Conservation (phyloP, 2,797 vertebrate genomes). For the Eulemur coronatus region DNA sequence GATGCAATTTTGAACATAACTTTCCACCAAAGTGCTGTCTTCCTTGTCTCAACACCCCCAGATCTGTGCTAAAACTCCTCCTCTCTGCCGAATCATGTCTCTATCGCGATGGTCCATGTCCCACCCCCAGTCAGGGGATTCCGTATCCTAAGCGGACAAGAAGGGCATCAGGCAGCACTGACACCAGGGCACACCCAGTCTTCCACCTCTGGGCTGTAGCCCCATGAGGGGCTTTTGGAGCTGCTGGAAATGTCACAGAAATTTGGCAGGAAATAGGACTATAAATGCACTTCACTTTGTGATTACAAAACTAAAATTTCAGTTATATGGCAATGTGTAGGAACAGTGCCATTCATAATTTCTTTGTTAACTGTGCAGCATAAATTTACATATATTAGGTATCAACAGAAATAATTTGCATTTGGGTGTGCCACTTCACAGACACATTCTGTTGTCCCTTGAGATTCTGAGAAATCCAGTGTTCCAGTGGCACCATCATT, state of each 20-base stretch:
- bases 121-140: background rate
- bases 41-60: background rate
- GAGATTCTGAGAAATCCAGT: background rate
- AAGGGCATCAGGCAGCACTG: too few species aligned
- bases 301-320: background rate
- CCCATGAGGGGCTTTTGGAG: background rate
- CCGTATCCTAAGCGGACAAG: background rate
- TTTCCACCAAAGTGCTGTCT: background rate
- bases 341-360: background rate
- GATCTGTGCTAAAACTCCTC: background rate
- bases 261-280: background rate
- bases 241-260: background rate
- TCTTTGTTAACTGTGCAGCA: background rate
- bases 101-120: background rate
- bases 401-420: background rate
- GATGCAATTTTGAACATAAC: background rate
- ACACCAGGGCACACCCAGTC: rapidly evolving
- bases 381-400: background rate
- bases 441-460: background rate
- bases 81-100: background rate
- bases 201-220: background rate
- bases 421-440: background rate
- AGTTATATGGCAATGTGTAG: background rate
- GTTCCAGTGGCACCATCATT: background rate
- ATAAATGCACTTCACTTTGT: background rate